These are phyloP conservation scores for Colletes collaris DNA, from an alignment of 2,888 invertebrate species.

Conservation along the genomic window DNA sequence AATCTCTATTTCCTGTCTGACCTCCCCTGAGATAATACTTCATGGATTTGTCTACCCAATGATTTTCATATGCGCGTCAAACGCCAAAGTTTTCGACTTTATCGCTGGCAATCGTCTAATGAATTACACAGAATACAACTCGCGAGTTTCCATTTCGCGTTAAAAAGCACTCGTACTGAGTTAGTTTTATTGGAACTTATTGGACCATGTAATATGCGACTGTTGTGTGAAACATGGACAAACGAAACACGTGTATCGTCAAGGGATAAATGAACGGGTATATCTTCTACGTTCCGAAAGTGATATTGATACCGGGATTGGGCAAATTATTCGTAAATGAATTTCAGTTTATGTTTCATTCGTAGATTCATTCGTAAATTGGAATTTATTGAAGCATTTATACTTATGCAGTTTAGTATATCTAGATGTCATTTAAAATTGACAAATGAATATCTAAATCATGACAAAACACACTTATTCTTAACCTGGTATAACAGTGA, in stretches of 20 bases:
- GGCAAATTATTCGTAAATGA: no score
- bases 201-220: no score
- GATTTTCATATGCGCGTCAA: constrained; percentile 22
- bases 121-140: constrained; percentile 4
- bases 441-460: no score
- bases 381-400: no score
- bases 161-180: constrained; percentile 17
- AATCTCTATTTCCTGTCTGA: constrained; percentile 32
- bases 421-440: no score
- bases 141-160: constrained; percentile 6
- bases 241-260: not conserved
- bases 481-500: no score
- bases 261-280: not conserved
- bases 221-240: no score
- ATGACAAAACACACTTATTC: no score
- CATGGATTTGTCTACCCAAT: constrained; percentile 32
- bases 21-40: constrained; percentile 20
- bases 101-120: constrained; percentile 3
- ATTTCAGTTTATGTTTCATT: no score
- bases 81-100: not conserved
- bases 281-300: not conserved
- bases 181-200: constrained; percentile 15
- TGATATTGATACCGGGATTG: no score
- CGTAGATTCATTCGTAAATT: no score
- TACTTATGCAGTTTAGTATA: no score